Evolutionary conservation across 1,140 invertebrate genomes (phyloP).

Genomic region (Diplogasteroides magnus): DNA sequence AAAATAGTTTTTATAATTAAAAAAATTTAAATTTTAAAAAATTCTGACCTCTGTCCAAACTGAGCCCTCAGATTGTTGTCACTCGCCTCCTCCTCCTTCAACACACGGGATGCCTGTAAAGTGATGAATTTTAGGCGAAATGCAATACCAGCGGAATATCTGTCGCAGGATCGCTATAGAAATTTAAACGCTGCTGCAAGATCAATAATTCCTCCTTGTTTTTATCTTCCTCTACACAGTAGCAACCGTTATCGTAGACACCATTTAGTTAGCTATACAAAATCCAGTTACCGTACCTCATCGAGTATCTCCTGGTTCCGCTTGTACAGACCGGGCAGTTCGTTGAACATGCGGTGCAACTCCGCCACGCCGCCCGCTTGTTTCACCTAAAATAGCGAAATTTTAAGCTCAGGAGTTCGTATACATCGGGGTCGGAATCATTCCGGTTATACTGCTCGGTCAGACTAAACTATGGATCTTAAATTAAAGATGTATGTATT

Average conservation of each 20-base stretch:
- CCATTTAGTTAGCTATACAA: too few relatives aligned
- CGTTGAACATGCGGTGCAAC: slow-evolving; percentile 65
- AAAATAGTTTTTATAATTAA: too few relatives aligned
- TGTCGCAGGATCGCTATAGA: too few relatives aligned
- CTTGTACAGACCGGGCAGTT: slow-evolving; percentile 81
- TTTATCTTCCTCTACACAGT: slow-evolving; percentile 59
- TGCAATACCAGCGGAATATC: too few relatives aligned
- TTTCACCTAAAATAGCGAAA: slow-evolving; percentile 21
- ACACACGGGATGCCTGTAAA: slow-evolving; percentile 70
- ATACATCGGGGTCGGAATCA: slow-evolving; percentile 43
- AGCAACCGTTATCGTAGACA: too few relatives aligned
- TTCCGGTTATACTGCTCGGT: too few relatives aligned
- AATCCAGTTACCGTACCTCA: slow-evolving; percentile 62
- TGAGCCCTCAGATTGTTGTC: slow-evolving; percentile 80
- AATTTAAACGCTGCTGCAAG: too few relatives aligned
- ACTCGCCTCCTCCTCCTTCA: slow-evolving; percentile 83
- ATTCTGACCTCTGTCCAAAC: slow-evolving; percentile 76
- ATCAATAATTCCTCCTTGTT: slow-evolving; percentile 19
- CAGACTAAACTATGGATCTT: too few relatives aligned
- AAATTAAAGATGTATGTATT: too few relatives aligned
- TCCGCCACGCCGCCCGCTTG: slow-evolving; percentile 53
- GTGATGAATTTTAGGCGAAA: slow-evolving; percentile 11
- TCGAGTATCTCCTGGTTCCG: slow-evolving; percentile 91
- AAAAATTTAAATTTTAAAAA: too few relatives aligned
- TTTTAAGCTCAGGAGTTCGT: slow-evolving; percentile 2